Evolutionary conservation across 2,113 vertebrate genomes (phyloP).

Genomic region (Baryphthengus martii): DNA sequence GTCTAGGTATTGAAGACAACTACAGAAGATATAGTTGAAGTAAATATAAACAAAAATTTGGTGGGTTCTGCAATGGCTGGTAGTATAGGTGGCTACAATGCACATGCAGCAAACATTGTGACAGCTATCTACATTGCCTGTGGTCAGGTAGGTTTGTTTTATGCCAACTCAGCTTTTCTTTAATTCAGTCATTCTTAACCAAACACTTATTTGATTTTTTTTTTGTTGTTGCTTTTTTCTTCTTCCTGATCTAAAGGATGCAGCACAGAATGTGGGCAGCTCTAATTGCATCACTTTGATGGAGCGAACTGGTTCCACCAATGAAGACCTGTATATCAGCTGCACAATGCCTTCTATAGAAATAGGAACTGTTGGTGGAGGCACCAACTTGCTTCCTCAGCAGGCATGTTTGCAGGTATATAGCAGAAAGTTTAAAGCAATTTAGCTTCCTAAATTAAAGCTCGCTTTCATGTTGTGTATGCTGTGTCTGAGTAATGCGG

Average conservation of each 20-base stretch:
- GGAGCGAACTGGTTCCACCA: conserved; percentile 83
- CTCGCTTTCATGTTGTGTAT: neutral
- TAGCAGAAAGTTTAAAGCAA: neutral
- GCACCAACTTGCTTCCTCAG: conserved; percentile 91
- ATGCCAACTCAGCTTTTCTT: neutral
- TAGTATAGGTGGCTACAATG: conserved; percentile 93
- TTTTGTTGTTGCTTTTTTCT: neutral
- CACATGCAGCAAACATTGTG: conserved; percentile 95
- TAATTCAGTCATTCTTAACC: neutral
- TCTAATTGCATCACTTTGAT: conserved; percentile 98
- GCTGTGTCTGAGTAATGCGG: neutral
- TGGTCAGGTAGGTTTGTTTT: conserved; percentile 84
- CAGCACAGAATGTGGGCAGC: conserved; percentile 93
- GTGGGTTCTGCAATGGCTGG: conserved; percentile 97
- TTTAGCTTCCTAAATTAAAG: neutral
- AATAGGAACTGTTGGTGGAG: conserved; percentile 93
- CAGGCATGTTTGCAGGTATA: conserved; percentile 94
- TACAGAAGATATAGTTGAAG: conserved; percentile 83
- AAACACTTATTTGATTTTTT: neutral
- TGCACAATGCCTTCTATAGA: conserved; percentile 99
- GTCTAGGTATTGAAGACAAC: conserved; percentile 89
- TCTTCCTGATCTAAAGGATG: conserved; percentile 76
- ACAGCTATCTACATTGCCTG: conserved; percentile 96
- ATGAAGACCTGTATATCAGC: conserved; percentile 93
- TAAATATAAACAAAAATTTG: conserved; percentile 94